Evolutionary conservation across 2,888 invertebrate genomes (phyloP), one percentile per base, ranked within the genome.

Genomic region (Drosophila borealis): DNA sequence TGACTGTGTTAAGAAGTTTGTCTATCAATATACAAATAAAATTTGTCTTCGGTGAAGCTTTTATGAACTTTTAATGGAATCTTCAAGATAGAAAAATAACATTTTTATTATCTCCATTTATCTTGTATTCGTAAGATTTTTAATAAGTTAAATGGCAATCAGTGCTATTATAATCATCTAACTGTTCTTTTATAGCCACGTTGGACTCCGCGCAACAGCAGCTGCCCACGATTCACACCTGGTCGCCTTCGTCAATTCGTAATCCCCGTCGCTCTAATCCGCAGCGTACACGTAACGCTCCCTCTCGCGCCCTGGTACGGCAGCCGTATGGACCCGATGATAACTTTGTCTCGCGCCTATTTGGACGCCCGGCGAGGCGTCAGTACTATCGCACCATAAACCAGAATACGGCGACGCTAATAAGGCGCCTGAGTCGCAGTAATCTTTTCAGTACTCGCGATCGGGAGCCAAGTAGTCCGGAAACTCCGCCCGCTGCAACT

Each of bases 341-440:
- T 61, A 91, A 87, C 50, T 92, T 91, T 53, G 67, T 92, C 3
- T 82, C 90, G n/a, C 84, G 90, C 13, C 84, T 92, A 2, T 92
- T 92, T 49, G 91, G 92, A 3, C 87, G 92, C 1, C 92, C 92
- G 21, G 81, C 91, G 2, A 82, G 92, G 17, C 90, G 87, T 59
- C 92, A 91, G 37, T 91, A 92, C 73, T 91, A 91, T 76, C 90
- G 91, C 14, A 79, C 90, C 0, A 87, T 92, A 11, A 92, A 92
- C 83, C 90, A 90, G 61, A 91, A 91, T 36, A 91, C 92, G 3
- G 91, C 92, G 9, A 90, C 91, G 17, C 71, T 92, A n/a, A 92
- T 92, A 36, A 80, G 92, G 36, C 89, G 92, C 2, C 63, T 92
- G 10, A 92, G 92, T 71, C 91, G 91, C 13, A 92, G 92, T 51